A percentile compares a stretch with the other conserved stretches of the same genome.
These are phyloP conservation scores for Pangasius mekongensis DNA, from an alignment of 2,797 vertebrate genomes.

Conservation along the genomic window DNA sequence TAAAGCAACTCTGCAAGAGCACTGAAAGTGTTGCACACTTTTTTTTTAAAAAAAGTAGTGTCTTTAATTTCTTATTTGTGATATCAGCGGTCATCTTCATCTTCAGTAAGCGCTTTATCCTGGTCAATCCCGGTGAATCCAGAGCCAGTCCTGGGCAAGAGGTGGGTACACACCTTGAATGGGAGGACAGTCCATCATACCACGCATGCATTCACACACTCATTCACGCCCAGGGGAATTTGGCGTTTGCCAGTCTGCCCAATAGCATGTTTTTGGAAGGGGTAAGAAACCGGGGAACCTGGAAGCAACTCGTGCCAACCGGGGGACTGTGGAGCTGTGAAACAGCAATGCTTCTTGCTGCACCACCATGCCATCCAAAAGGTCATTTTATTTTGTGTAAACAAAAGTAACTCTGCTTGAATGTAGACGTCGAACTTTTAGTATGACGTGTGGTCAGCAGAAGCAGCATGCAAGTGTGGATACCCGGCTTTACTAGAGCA, in stretches of 20 bases:
- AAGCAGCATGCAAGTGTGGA: not conserved
- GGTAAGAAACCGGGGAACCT: not conserved
- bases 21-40: no score
- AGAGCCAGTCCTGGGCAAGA: not conserved
- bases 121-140: no score
- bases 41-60: not conserved
- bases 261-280: not conserved
- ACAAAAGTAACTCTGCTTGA: not conserved
- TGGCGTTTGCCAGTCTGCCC: no score
- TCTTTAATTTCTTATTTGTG: not conserved
- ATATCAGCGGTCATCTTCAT: not conserved
- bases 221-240: not conserved
- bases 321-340: no score
- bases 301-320: not conserved
- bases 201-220: not conserved
- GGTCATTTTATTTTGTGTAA: not conserved
- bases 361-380: not conserved
- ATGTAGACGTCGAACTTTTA: not conserved
- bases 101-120: not conserved
- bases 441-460: not conserved
- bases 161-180: not conserved
- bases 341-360: not conserved
- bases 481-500: not conserved
- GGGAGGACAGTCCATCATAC: not conserved
- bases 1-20: not conserved